Conservation (phyloP, 2,113 vertebrate species). For the Lampris incognitus region DNA sequence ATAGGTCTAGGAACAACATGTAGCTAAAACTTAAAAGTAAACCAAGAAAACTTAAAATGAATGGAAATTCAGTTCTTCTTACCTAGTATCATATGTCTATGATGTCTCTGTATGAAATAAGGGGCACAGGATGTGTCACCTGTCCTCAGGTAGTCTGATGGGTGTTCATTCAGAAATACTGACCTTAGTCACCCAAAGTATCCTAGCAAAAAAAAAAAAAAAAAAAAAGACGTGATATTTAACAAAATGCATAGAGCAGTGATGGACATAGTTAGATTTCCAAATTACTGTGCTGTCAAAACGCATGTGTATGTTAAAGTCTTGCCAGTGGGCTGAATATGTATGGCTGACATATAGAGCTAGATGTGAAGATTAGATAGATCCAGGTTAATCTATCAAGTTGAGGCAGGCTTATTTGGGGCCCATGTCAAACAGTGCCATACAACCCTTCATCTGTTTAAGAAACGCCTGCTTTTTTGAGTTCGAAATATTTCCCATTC, state of each 20-base stretch:
- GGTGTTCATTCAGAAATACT: conserved; percentile 21
- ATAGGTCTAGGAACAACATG: no score
- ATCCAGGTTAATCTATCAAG: conserved; percentile 22
- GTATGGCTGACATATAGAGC: conserved; percentile 33
- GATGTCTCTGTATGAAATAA: conserved; percentile 10
- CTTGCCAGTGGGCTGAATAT: conserved; percentile 13
- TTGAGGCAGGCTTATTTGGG: conserved; percentile 26
- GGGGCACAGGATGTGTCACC: conserved; percentile 18
- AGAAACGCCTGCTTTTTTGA: conserved; percentile 25
- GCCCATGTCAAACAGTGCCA: conserved; percentile 34
- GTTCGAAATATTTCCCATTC: conserved; percentile 11
- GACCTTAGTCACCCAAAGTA: conserved; percentile 42
- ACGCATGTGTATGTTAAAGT: conserved; percentile 41
- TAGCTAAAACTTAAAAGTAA: no score
- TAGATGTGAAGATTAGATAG: conserved; percentile 55
- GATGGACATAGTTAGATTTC: conserved; percentile 42
- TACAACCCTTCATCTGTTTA: conserved; percentile 33
- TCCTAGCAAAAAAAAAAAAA: conserved; percentile 68
- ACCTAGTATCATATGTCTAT: no score
- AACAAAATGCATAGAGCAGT: conserved; percentile 13
- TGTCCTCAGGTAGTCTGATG: conserved; percentile 21
- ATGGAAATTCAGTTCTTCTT: no score
- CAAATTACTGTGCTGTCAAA: conserved; percentile 60
- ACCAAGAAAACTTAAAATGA: no score
- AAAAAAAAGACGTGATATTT: conserved; percentile 19